Percentiles rank a stretch among this genome's conserved stretches.
phyloP scores from a whole-genome alignment of 1,140 invertebrate species.

The Dreissena rostriformis region DNA sequence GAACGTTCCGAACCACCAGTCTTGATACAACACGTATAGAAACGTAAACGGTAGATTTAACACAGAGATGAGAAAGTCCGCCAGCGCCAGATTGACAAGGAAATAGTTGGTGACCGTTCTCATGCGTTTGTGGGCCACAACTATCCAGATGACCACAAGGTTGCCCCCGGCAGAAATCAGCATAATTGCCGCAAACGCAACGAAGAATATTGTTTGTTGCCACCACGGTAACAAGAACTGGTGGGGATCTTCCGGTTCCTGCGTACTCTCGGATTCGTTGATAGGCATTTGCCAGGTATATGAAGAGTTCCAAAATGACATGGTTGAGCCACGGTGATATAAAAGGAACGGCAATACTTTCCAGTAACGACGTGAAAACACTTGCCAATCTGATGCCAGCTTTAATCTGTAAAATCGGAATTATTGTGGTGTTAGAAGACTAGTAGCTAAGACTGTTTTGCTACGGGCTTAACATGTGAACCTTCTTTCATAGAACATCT shows the following conservation, averaged over 20 bases:
- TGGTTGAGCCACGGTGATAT: too few species aligned
- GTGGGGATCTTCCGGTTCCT: background rate
- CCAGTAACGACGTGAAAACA: too few species aligned
- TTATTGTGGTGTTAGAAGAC: too few species aligned
- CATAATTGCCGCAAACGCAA: constrained; percentile 91
- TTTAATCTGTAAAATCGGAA: too few species aligned
- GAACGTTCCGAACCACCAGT: constrained; percentile 92
- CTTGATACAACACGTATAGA: constrained; percentile 90
- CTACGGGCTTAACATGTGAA: too few species aligned
- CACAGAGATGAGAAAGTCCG: constrained; percentile 95
- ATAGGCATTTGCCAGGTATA: background rate
- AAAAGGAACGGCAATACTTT: too few species aligned
- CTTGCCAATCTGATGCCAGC: too few species aligned
- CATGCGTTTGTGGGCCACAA: constrained; percentile 93
- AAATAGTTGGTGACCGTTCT: constrained; percentile 98
- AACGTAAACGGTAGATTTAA: constrained; percentile 97
- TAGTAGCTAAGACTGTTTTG: too few species aligned
- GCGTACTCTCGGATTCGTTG: background rate
- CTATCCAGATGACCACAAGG: constrained; percentile 97
- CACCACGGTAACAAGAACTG: constrained; percentile 73
- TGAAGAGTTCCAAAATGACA: too few species aligned
- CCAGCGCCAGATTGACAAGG: constrained; percentile 95
- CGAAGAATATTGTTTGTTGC: constrained; percentile 74
- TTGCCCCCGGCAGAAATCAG: constrained; percentile 96
- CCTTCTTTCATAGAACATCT: too few species aligned